Evolutionary conservation across 2,888 invertebrate genomes (phyloP), one percentile per base, ranked within the genome.

Genomic region (Brachynemurus nebulosus): DNA sequence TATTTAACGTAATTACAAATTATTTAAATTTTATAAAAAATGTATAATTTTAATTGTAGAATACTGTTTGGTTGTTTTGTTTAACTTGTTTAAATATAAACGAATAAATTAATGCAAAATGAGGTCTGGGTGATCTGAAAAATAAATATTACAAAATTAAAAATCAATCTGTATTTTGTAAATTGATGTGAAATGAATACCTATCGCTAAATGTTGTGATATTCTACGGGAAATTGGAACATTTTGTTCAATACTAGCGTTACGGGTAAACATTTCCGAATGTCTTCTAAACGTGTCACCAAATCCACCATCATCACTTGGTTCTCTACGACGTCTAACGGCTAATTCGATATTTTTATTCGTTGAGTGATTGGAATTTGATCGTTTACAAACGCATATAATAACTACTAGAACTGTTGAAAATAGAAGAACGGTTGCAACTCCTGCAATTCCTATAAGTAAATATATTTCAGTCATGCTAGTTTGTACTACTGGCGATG

Each of bases 291-390:
- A 66, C 9, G 61, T 63, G 41, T 64, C 63, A 17, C 62, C 63
- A 49, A 66, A 66, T 14, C 65, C 65, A 17, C 59, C 63, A 45
- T 65, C 65, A 38, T 63, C 55, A 48, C 64, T 64, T 37, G 59
- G 54, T 34, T 64, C 62, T 30, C 64, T 63, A n/a, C 59, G 58
- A 11, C 35, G 60, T 57, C 52, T 61, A 48, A 39, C 48, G 53
- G 44, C 51, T 18, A 40, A 3, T 4, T 40, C 27, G 9, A 27
- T 27, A 5, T 18, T 12, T 18, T 27, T 27, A 27, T 40, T 19
- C 9, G 40, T 12, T 27, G 25, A 17, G 5, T 23, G 16, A 19
- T 20, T 36, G 9, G 7, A 12, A 12, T 37, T 37, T 12, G 37
- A 2, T 20, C 12, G n/a, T 19, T 20, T 18, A 12, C 37, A 37